Evolutionary conservation across 2,888 invertebrate genomes (phyloP).

Genomic region (Pammene fasciana): DNA sequence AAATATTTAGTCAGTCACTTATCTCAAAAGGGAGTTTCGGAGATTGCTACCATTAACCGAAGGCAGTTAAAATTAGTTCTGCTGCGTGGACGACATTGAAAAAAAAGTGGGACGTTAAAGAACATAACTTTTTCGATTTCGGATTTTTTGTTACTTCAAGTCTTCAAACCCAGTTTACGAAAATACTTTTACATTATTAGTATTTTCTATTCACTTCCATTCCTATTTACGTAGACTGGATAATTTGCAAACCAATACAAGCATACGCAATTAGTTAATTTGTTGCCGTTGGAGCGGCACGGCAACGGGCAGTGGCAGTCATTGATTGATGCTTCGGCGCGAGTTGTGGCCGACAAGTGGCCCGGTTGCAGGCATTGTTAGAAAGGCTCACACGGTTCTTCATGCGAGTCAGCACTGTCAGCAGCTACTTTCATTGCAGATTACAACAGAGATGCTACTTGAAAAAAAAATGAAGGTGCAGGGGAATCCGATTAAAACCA

Average conservation of each 20-base stretch:
- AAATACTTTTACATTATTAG: neutral
- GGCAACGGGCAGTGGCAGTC: constrained; percentile 18
- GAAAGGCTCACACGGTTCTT: constrained; percentile 39
- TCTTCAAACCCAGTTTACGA: neutral
- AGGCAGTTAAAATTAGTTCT: constrained; percentile 27
- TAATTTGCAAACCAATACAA: constrained; percentile 1
- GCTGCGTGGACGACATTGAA: neutral
- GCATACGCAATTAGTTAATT: constrained; percentile 17
- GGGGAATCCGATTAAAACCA: neutral
- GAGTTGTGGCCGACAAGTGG: constrained; percentile 34
- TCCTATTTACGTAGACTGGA: neutral
- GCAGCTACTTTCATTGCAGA: constrained; percentile 13
- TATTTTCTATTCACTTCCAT: too few relatives aligned
- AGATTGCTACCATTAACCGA: constrained; percentile 37
- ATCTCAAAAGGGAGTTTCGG: constrained; percentile 24
- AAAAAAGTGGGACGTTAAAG: neutral
- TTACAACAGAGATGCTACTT: constrained; percentile 11
- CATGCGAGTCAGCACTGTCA: constrained; percentile 27
- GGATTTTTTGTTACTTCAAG: neutral
- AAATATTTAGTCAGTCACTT: constrained; percentile 50
- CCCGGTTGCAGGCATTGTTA: constrained; percentile 30
- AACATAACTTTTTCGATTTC: neutral
- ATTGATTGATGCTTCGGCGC: constrained; percentile 37
- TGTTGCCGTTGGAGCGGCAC: constrained; percentile 1
- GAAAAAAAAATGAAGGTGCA: neutral